Base-by-base conservation (phyloP, 2,888 invertebrate species). In the Ophion ventricosus region DNA sequence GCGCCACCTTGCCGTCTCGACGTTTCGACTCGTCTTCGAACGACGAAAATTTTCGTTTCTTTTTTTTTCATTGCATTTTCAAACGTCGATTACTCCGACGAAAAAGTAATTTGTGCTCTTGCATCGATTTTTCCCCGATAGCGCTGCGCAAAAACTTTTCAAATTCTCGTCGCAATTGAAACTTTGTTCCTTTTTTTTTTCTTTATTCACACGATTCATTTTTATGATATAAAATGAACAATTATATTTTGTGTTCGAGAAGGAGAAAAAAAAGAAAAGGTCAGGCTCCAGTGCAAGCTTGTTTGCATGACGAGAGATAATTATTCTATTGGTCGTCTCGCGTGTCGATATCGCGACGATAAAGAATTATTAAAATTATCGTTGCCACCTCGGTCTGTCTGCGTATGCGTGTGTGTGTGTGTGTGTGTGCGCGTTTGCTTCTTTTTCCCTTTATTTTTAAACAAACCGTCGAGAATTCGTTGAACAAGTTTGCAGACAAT, bases 51-150 rank as follows among this genome's bases (percentile, higher is more conserved):
- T 14, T 54, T 54, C n/a, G n/a, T n/a, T n/a, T n/a, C n/a, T 54
- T 54, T 10, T 54, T 54, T 54, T 54, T 17, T 10, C n/a, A 54
- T 54, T 54, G 3, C 23, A 20, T 29, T 70, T 1, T 26, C 35
- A 35, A 1, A 35, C 35, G 35, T 49, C 17, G 49, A 1, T 4
- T 17, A 17, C 43, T 43, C 25, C 17, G 20, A 73, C 10, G 77
- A 72, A 82, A 66, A 73, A 59, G 82, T 76, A 82, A 77, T 82
- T 82, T 59, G 35, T 82, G 77, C 82, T 82, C 77, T 73, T 61
- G 77, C 77, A 40, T 26, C 20, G 49, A 69, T 73, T 82, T 82
- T 73, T n/a, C n/a, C 77, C 29, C 26, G 10, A 20, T 49, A 1
- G 66, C 11, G 20, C 43, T 2, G 2, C 43, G 14, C 1, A 43